These are phyloP conservation scores for Hippoglossus hippoglossus DNA, from an alignment of 2,797 vertebrate genomes.

Conservation along the genomic window DNA sequence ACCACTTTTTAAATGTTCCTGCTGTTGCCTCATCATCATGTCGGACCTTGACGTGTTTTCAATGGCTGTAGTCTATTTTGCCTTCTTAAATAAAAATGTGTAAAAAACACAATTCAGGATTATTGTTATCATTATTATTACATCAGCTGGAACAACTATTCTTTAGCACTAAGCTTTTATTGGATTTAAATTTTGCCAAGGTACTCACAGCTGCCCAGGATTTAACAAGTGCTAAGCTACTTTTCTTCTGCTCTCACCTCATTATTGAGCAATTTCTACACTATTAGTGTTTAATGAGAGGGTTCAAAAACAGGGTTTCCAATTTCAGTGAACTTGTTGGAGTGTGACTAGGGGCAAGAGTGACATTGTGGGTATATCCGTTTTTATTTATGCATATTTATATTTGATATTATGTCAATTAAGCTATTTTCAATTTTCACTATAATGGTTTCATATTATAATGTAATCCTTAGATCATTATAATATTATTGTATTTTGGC, in stretches of 20 bases:
- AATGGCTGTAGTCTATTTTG: not conserved
- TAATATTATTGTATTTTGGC: no score
- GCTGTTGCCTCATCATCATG: not conserved
- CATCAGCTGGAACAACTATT: not conserved
- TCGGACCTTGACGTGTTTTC: not conserved
- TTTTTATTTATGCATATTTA: not conserved
- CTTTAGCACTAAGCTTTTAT: slow-evolving; percentile 12
- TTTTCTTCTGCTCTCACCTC: slow-evolving; percentile 35
- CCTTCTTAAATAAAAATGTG: slow-evolving; percentile 3
- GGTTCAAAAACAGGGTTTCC: not conserved
- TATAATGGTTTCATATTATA: slow-evolving; percentile 5
- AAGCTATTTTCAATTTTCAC: not conserved
- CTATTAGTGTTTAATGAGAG: not conserved
- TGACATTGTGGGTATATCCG: not conserved
- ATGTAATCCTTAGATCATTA: no score
- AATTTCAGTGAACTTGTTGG: no score
- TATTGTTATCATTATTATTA: not conserved
- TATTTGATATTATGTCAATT: not conserved
- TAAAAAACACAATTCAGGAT: not conserved
- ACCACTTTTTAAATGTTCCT: not conserved
- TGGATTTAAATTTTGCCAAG: slow-evolving; percentile 15
- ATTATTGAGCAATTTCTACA: slow-evolving; percentile 1
- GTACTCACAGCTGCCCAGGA: slow-evolving; percentile 21
- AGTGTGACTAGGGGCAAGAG: no score
- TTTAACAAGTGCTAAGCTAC: slow-evolving; percentile 28